Evolutionary conservation across 2,888 invertebrate genomes (phyloP).

Genomic region (Autographa gamma): DNA sequence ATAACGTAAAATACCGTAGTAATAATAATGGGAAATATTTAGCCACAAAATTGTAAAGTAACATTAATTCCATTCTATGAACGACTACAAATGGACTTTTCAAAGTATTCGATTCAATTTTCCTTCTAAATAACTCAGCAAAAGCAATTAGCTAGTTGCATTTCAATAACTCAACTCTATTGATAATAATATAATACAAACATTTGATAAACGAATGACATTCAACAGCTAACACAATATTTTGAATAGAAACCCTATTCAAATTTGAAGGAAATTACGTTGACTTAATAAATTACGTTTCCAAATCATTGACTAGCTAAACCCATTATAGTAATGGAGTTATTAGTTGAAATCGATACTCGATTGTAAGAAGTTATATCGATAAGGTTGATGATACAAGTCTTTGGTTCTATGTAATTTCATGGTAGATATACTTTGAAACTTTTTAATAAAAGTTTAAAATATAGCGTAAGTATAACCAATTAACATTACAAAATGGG

Average conservation of each 20-base stretch:
- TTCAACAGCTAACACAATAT: slow-evolving; percentile 31
- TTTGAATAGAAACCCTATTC: slow-evolving; percentile 37
- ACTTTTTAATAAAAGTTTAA: background rate
- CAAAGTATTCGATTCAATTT: no score
- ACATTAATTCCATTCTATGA: no score
- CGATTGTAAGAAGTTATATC: slow-evolving; percentile 14
- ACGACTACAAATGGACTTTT: no score
- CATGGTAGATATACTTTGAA: background rate
- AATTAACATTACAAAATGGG: no score
- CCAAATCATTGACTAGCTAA: slow-evolving; percentile 52
- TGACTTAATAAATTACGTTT: slow-evolving; percentile 61
- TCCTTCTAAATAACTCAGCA: no score
- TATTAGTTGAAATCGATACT: slow-evolving; percentile 46
- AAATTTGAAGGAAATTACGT: slow-evolving; percentile 56
- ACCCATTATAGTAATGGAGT: slow-evolving; percentile 55
- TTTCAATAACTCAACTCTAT: slow-evolving; percentile 24
- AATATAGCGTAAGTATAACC: no score
- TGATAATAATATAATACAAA: slow-evolving; percentile 16
- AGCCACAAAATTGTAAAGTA: no score
- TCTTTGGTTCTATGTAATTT: slow-evolving; percentile 1
- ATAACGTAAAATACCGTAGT: no score
- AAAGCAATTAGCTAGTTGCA: background rate
- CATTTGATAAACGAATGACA: slow-evolving; percentile 41
- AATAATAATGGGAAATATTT: no score
- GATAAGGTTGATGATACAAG: background rate